These are phyloP conservation scores for Agrotis exclamationis DNA, from an alignment of 2,888 invertebrate species.

Conservation along the genomic window DNA sequence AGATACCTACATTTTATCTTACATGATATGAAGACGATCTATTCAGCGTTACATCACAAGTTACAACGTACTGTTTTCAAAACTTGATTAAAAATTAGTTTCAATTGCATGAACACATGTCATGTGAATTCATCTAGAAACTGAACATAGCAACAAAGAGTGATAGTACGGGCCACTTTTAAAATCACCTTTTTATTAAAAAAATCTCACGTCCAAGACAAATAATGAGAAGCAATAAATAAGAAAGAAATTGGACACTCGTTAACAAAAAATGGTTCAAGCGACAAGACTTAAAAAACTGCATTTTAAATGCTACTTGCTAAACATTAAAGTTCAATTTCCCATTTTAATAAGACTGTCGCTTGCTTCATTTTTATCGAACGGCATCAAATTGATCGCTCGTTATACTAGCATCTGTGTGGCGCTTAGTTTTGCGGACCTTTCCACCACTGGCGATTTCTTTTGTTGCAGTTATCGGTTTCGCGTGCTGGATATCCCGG, in stretches of 20 bases:
- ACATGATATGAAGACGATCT: not conserved
- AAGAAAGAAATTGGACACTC: slow-evolving; percentile 41
- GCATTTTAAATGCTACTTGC: not conserved
- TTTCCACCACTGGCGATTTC: slow-evolving; percentile 74
- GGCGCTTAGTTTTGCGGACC: slow-evolving; percentile 62
- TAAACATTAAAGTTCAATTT: not conserved
- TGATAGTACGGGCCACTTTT: not conserved
- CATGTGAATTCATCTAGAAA: not conserved
- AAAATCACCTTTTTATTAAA: not conserved
- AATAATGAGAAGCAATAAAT: slow-evolving; percentile 45
- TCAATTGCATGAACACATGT: not conserved
- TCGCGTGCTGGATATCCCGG: slow-evolving; percentile 74
- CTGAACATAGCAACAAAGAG: not conserved
- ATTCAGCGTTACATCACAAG: not conserved
- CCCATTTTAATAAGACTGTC: not conserved
- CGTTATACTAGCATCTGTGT: slow-evolving; percentile 31
- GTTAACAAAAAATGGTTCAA: not conserved
- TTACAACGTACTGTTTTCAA: not conserved
- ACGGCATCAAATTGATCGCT: slow-evolving; percentile 40
- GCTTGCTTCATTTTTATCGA: not conserved
- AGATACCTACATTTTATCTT: not conserved
- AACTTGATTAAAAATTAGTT: not conserved
- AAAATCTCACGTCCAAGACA: slow-evolving; percentile 1
- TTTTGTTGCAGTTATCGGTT: slow-evolving; percentile 75
- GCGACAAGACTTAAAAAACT: not conserved